Evolutionary conservation across 2,797 vertebrate species (phyloP).

Genomic region (Syngnathus rostellatus): DNA sequence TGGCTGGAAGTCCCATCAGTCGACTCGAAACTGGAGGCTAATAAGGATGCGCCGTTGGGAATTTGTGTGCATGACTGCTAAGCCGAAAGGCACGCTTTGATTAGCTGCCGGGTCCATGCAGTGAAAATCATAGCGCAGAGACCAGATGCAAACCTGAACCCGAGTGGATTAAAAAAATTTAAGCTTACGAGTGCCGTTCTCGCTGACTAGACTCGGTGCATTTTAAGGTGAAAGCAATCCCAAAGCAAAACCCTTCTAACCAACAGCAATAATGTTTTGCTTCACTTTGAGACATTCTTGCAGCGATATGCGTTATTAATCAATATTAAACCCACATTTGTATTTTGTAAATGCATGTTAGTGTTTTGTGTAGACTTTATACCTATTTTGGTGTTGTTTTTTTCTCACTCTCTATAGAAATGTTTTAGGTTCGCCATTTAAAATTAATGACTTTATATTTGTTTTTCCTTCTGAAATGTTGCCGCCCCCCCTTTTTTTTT

Average conservation of each 20-base stretch:
- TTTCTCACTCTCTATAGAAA: too few species aligned
- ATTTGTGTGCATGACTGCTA: conserved; percentile 53
- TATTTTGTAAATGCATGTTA: not conserved
- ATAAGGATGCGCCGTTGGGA: conserved; percentile 61
- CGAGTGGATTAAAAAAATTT: conserved; percentile 22
- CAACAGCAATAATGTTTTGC: not conserved
- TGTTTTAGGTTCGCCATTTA: not conserved
- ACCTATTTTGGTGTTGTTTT: too few species aligned
- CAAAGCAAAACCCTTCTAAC: not conserved
- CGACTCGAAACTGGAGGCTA: conserved; percentile 58
- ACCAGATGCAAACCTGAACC: conserved; percentile 29
- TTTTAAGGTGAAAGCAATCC: conserved; percentile 19
- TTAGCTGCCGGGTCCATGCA: conserved; percentile 40
- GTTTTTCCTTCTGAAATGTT: not conserved
- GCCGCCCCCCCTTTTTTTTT: not conserved
- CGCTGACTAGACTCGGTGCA: conserved; percentile 3
- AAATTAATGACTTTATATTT: not conserved
- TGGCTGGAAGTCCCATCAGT: conserved; percentile 43
- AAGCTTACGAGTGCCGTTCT: conserved; percentile 5
- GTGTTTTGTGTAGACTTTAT: too few species aligned
- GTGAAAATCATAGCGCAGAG: conserved; percentile 33
- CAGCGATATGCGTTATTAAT: too few species aligned
- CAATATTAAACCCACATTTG: not conserved
- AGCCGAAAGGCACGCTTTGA: conserved; percentile 49
- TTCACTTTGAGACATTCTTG: not conserved